These are phyloP conservation scores for Tineola bisselliella DNA, from an alignment of 2,888 invertebrate genomes.

Conservation along the genomic window DNA sequence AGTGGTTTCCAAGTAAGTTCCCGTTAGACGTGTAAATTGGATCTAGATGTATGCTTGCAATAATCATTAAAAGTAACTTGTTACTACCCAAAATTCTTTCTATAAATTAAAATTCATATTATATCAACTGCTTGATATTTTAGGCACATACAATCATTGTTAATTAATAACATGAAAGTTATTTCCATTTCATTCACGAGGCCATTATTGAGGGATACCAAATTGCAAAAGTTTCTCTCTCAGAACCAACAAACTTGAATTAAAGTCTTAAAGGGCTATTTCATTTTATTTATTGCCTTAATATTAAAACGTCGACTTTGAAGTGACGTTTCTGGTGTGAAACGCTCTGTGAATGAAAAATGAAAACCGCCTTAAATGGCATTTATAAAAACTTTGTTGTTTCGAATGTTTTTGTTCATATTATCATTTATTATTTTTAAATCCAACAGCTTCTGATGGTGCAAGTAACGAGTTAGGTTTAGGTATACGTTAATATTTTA, in stretches of 20 bases:
- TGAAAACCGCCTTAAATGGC: conserved; percentile 12
- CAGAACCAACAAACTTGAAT: conserved; percentile 27
- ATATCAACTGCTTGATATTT: background rate
- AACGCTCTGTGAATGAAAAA: conserved; percentile 20
- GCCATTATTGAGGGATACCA: conserved; percentile 36
- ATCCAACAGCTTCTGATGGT: too few species aligned
- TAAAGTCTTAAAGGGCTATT: conserved; percentile 28
- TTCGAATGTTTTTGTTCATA: background rate
- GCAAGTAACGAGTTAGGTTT: too few species aligned
- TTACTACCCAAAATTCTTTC: too few species aligned
- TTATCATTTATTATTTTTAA: conserved; percentile 1
- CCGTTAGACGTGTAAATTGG: too few species aligned
- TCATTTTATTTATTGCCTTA: conserved; percentile 30
- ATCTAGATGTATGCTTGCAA: too few species aligned
- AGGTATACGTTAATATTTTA: too few species aligned
- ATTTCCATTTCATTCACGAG: conserved; percentile 41
- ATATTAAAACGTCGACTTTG: conserved; percentile 14
- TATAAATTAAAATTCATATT: background rate
- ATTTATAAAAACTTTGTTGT: background rate
- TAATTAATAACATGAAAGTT: conserved; percentile 12
- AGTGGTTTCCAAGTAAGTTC: too few species aligned
- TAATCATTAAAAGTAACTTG: too few species aligned
- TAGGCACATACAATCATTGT: background rate
- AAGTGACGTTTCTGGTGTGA: conserved; percentile 20
- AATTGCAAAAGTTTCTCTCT: conserved; percentile 42